Percentiles rank a stretch among this genome's conserved stretches.
Conservation (phyloP, 2,888 invertebrate species). For the Leuctra nigra region DNA sequence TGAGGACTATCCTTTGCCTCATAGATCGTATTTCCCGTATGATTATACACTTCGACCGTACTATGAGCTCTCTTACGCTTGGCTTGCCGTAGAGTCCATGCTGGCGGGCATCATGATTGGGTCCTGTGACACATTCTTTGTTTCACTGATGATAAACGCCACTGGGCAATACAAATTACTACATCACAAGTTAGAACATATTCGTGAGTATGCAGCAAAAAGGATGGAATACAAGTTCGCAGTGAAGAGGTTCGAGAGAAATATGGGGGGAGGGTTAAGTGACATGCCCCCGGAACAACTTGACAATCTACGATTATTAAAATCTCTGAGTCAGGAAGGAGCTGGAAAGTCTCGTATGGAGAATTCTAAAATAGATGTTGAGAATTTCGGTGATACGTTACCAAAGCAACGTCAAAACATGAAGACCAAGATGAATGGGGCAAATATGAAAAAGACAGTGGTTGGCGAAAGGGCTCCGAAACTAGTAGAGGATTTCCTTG, state of each 20-base stretch:
- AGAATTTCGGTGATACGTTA: too few relatives aligned
- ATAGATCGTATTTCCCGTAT: slow-evolving; percentile 4
- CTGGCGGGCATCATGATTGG: neutral
- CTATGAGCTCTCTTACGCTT: slow-evolving; percentile 2
- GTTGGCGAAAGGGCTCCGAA: too few relatives aligned
- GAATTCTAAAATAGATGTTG: too few relatives aligned
- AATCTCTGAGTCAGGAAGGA: neutral
- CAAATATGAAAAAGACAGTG: too few relatives aligned
- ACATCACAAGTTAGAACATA: neutral
- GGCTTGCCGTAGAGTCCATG: neutral
- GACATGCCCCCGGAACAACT: neutral
- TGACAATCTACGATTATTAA: neutral
- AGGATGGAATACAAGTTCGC: neutral
- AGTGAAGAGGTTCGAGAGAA: neutral
- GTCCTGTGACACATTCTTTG: neutral
- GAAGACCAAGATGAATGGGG: too few relatives aligned
- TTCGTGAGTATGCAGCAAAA: neutral
- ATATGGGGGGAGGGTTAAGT: neutral
- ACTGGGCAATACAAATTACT: neutral
- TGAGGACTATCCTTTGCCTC: neutral
- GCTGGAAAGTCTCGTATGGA: too few relatives aligned
- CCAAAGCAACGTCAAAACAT: too few relatives aligned
- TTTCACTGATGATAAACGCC: slow-evolving; percentile 1
- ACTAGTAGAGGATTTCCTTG: too few relatives aligned
- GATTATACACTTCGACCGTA: neutral